A percentile compares a stretch with the other conserved stretches of the same genome.
phyloP scores from a whole-genome alignment of 2,797 vertebrate species.

The Anguilla obscura region DNA sequence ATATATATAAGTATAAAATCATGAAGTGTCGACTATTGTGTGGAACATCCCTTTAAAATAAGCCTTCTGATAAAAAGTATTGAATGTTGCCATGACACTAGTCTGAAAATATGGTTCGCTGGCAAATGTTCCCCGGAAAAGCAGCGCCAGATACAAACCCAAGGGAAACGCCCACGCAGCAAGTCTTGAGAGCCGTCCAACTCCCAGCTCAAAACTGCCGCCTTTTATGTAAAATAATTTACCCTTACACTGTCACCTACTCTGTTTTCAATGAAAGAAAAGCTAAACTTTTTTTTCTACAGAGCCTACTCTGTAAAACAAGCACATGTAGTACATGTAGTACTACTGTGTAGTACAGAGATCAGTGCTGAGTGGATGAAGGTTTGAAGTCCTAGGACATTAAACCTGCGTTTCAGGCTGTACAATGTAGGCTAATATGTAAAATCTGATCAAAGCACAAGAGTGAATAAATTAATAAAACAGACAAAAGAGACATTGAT shows the following conservation, averaged over 20 bases:
- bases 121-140: conserved; percentile 5
- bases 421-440: neutral
- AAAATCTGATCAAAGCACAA: neutral
- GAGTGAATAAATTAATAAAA: neutral
- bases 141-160: conserved; percentile 6
- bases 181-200: conserved; percentile 15
- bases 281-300: neutral
- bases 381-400: neutral
- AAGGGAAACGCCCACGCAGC: conserved; percentile 17
- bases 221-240: conserved; percentile 20
- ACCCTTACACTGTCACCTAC: neutral
- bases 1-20: neutral
- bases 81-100: neutral
- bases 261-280: neutral
- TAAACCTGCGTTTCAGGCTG: neutral
- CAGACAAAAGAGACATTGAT: neutral
- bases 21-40: neutral
- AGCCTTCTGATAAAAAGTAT: neutral
- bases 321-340: neutral
- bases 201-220: neutral
- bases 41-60: conserved; percentile 20
- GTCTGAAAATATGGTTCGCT: neutral
- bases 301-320: neutral
- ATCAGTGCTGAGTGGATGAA: neutral
- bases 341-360: neutral